Evolutionary conservation across 2,797 vertebrate species (phyloP), one percentile per base, ranked within the genome.

Genomic region (Merluccius polli): DNA sequence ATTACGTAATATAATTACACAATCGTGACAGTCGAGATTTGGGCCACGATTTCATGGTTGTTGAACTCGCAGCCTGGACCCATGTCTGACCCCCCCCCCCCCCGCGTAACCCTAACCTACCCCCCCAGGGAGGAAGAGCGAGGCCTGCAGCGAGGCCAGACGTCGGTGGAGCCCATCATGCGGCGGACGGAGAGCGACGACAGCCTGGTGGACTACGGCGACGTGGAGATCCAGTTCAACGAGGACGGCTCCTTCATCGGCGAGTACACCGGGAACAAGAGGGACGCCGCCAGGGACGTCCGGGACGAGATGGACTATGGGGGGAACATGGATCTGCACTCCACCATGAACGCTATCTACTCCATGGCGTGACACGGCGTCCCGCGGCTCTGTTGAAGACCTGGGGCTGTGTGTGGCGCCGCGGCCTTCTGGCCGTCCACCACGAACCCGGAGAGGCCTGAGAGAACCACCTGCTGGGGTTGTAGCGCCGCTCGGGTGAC

Each of bases 221-320:
- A 99, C 75, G 97, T 95, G 0, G 97, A 99, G 83, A 96, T 96
- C 0, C 95, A 95, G 77, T 99, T 99, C 87, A 96, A 98, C 0
- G 98, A 99, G 85, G 98, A 99, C 0, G 98, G 98, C 77, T 99
- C 98, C 2, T 99, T 99, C 85, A 99, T 99, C 6, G 98, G 98
- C 75, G 96, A 99, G 89, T 99, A 99, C 92, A 98, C 97, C 0
- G 98, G 97, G 81, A 88, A 84, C 81, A 93, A 89, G 79, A 97
- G 94, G 89, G 59, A 27, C 59, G 24, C 59, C 59, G 59, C n/a
- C 59, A 24, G 11, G 2, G 97, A 98, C 80, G 94, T 98, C 92
- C 95, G 96, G 77, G 96, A 95, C 27, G 95, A 97, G 69, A 92
- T 96, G 0, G 97, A 98, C 83, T 97, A 95, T 84, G 96, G 95